phyloP scores from a whole-genome alignment of 2,797 vertebrate species.

The Coregonus ussuriensis region DNA sequence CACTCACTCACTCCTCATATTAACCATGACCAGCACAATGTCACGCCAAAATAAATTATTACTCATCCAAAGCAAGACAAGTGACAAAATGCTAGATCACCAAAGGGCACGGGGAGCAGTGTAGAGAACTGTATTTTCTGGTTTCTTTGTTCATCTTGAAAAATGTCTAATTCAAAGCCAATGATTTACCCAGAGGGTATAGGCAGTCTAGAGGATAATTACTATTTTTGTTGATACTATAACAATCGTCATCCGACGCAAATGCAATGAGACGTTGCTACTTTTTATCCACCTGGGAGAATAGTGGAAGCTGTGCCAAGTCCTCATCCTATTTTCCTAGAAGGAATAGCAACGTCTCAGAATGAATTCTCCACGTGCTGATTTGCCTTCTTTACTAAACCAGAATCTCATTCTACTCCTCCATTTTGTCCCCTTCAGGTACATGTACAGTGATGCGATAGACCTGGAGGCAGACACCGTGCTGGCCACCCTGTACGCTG shows the following conservation, averaged over 20 bases:
- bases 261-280: conserved; percentile 2
- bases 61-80: conserved; percentile 35
- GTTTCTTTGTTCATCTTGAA: conserved; percentile 50
- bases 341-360: background rate
- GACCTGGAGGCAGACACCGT: conserved; percentile 96
- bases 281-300: conserved; percentile 4
- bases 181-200: conserved; percentile 32
- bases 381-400: conserved; percentile 1
- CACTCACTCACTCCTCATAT: conserved; percentile 16
- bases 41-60: conserved; percentile 59
- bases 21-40: conserved; percentile 53
- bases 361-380: conserved; percentile 13
- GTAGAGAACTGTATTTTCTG: conserved; percentile 58
- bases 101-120: conserved; percentile 33
- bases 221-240: conserved; percentile 36
- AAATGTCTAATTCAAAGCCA: conserved; percentile 26
- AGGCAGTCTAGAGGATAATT: conserved; percentile 47
- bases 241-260: conserved; percentile 7
- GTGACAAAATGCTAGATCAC: conserved; percentile 44
- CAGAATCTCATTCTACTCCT: background rate
- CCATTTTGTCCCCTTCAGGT: conserved; percentile 71
- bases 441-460: conserved; percentile 97
- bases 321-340: conserved; percentile 9
- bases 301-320: conserved; percentile 21
- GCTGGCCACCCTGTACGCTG: conserved; percentile 92